phyloP scores from a whole-genome alignment of 2,888 invertebrate genomes.

The Orchesellides sinensis region DNA sequence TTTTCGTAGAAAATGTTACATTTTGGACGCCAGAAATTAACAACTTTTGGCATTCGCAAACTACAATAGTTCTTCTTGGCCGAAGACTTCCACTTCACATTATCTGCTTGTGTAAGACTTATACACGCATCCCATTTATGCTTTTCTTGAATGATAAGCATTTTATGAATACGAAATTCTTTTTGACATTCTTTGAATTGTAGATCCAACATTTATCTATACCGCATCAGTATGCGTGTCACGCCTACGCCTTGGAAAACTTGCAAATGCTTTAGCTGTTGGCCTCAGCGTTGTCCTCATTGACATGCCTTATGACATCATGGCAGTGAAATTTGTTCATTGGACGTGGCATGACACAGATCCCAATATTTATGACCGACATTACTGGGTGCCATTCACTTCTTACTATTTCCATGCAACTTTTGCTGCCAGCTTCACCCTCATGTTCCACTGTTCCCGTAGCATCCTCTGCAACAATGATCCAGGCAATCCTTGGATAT shows the following conservation, averaged over 20 bases:
- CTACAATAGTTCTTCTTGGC: conserved; percentile 85
- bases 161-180: not conserved
- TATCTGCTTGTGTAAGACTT: conserved; percentile 83
- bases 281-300: conserved; percentile 85
- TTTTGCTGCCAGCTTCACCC: conserved; percentile 85
- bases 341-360: conserved; percentile 92
- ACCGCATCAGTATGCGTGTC: conserved; percentile 78
- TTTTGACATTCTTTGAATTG: conserved; percentile 18
- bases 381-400: conserved; percentile 91
- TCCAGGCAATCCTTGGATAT: conserved; percentile 66
- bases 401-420: conserved; percentile 89
- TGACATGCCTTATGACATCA: conserved; percentile 88
- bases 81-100: conserved; percentile 86
- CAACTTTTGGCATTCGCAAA: conserved; percentile 91
- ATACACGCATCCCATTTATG: not conserved
- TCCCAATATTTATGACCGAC: conserved; percentile 84
- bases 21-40: conserved; percentile 86
- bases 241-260: conserved; percentile 78
- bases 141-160: not conserved
- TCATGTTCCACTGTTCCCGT: conserved; percentile 82
- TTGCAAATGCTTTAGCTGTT: conserved; percentile 78
- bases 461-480: conserved; percentile 75
- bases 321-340: conserved; percentile 86
- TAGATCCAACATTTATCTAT: conserved; percentile 80
- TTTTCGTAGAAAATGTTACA: conserved; percentile 84